phyloP scores from a whole-genome alignment of 1,140 invertebrate species.

The Lordiphosa clarofinis region DNA sequence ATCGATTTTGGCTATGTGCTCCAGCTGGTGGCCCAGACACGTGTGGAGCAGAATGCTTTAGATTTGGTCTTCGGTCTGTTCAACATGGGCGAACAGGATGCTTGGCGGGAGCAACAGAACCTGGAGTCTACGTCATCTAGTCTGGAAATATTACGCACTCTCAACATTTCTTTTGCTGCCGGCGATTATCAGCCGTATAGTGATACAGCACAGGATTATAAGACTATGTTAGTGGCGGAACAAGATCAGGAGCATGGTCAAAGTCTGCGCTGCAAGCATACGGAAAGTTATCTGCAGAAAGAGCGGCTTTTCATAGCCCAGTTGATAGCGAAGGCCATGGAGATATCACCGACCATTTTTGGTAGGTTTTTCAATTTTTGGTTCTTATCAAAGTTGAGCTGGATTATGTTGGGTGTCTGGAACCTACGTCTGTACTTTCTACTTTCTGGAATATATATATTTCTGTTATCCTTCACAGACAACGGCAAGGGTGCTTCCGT shows the following conservation, averaged over 20 bases:
- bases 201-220: slow-evolving; percentile 56
- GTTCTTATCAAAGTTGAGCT: too few species aligned
- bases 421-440: too few species aligned
- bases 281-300: slow-evolving; percentile 68
- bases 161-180: slow-evolving; percentile 64
- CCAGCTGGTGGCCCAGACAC: slow-evolving; percentile 73
- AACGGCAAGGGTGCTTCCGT: slow-evolving; percentile 73
- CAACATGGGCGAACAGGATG: slow-evolving; percentile 73
- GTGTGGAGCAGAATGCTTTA: slow-evolving; percentile 66
- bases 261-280: slow-evolving; percentile 79
- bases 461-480: slow-evolving; percentile 45
- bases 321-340: slow-evolving; percentile 64
- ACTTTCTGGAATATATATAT: too few species aligned
- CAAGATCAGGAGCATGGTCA: slow-evolving; percentile 54
- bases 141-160: slow-evolving; percentile 65
- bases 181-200: slow-evolving; percentile 65
- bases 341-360: slow-evolving; percentile 73
- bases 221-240: slow-evolving; percentile 29
- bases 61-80: slow-evolving; percentile 73
- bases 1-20: slow-evolving; percentile 82
- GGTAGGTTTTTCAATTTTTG: slow-evolving; percentile 25
- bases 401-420: too few species aligned
- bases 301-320: slow-evolving; percentile 67
- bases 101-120: slow-evolving; percentile 65
- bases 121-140: slow-evolving; percentile 69